These are phyloP conservation scores for Patiria pectinifera DNA, from an alignment of 53 echinoderm and acorn worm species.

Conservation along the genomic window DNA sequence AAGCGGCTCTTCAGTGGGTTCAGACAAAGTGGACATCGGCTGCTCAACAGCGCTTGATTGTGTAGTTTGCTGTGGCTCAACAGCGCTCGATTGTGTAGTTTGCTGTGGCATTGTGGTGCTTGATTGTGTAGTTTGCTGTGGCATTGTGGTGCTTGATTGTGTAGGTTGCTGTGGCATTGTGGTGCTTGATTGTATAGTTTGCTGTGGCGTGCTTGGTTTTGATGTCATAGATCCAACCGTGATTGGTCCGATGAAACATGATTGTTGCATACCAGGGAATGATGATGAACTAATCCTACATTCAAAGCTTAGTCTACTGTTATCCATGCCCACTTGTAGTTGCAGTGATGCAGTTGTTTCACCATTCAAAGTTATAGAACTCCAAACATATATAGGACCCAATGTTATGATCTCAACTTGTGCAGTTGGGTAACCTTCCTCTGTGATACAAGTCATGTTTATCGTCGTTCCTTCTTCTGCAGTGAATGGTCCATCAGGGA, in stretches of 20 bases:
- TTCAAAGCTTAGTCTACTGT: too few relatives aligned
- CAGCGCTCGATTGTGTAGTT: background rate
- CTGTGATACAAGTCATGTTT: background rate
- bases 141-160: background rate
- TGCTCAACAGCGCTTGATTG: background rate
- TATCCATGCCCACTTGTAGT: background rate
- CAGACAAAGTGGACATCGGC: background rate
- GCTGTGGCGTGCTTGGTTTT: too few relatives aligned
- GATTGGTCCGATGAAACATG: too few relatives aligned
- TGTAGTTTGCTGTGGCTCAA: background rate
- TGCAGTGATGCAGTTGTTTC: background rate
- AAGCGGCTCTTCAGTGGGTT: background rate
- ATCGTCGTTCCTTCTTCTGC: constrained; percentile 33
- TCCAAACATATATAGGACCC: background rate
- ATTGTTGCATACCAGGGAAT: too few relatives aligned
- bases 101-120: too few relatives aligned
- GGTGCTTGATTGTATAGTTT: background rate
- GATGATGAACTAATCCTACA: too few relatives aligned
- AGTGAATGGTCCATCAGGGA: constrained; percentile 17
- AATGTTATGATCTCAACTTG: background rate
- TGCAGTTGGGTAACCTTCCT: background rate
- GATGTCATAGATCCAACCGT: too few relatives aligned
- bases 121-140: background rate
- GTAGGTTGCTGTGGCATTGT: background rate
- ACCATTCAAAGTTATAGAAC: background rate